Percentiles rank a stretch among this genome's conserved stretches.
Conservation (phyloP, 2,797 vertebrate species). For the Cheirogaleus major region DNA sequence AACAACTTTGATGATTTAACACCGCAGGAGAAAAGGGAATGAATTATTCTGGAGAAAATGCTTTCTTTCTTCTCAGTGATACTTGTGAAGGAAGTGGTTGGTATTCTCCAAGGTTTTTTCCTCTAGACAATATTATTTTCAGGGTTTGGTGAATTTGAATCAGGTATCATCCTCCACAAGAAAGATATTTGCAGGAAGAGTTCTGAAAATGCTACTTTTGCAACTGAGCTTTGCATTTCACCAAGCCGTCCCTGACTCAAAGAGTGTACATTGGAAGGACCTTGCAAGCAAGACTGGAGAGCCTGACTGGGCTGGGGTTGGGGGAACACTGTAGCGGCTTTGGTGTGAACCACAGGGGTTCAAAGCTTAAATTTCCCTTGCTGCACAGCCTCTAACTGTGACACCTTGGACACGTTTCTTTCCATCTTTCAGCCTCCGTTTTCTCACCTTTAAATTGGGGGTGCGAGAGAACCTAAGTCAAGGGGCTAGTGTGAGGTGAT, state of each 20-base stretch:
- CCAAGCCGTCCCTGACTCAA: not conserved
- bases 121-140: not conserved
- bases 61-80: slow-evolving; percentile 53
- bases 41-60: slow-evolving; percentile 53
- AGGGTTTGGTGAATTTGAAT: slow-evolving; percentile 44
- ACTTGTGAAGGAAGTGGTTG: not conserved
- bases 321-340: accelerated
- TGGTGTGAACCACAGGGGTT: no score
- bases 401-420: not conserved
- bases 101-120: not conserved
- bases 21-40: slow-evolving; percentile 6
- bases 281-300: not conserved
- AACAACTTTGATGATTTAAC: slow-evolving; percentile 51
- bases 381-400: not conserved
- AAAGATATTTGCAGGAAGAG: not conserved
- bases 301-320: not conserved
- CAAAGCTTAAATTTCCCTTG: not conserved
- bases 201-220: not conserved
- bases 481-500: not conserved
- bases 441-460: not conserved
- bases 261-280: not conserved
- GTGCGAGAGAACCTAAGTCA: not conserved
- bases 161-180: not conserved
- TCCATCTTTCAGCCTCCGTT: not conserved
- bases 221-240: not conserved